Evolutionary conservation across 2,888 invertebrate species (phyloP).

Genomic region (Lamellibrachia satsuma): DNA sequence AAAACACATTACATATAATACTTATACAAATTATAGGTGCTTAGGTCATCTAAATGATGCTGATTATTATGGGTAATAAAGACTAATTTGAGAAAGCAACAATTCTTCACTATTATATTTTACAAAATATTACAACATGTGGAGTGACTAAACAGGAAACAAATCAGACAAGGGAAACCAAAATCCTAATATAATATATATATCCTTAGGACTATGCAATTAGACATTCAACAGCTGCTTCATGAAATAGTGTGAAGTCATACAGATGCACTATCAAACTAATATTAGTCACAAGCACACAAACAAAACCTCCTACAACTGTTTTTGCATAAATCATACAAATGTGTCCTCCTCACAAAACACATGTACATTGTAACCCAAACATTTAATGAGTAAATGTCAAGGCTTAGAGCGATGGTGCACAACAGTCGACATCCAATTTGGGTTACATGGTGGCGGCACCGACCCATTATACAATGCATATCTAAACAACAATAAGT

Average conservation of each 20-base stretch:
- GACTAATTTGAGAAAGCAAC: neutral
- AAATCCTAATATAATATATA: no score
- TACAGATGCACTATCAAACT: neutral
- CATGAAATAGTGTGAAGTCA: neutral
- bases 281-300: neutral
- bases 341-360: neutral
- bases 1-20: conserved; percentile 1
- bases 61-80: neutral
- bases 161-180: no score
- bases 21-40: neutral
- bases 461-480: no score
- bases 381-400: neutral
- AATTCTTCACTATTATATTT: neutral
- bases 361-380: neutral
- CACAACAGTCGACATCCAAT: no score
- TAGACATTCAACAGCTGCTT: neutral
- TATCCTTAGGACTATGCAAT: no score
- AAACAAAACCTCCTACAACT: neutral
- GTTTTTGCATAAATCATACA: neutral
- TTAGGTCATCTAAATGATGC: neutral
- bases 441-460: no score
- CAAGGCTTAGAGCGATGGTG: no score
- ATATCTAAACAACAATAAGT: no score
- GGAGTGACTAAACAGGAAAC: no score
- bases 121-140: no score